Evolutionary conservation across 1,140 invertebrate genomes (phyloP), one percentile per base, ranked within the genome.

Genomic region (Saccostrea echinata): DNA sequence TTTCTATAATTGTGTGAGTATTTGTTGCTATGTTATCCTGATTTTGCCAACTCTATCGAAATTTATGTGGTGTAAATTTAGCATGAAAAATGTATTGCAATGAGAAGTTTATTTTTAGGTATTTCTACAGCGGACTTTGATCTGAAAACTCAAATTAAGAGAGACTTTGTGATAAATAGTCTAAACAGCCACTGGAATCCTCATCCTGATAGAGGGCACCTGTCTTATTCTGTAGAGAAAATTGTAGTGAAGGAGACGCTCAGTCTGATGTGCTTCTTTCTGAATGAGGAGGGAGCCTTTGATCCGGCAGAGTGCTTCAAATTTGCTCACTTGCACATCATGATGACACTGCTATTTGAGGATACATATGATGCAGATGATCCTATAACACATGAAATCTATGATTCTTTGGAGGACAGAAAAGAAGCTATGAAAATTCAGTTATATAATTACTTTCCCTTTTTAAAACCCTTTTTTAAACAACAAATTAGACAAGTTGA

Each of bases 301-400:
- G 90, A 93, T 84, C 92, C 92, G 0, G 53, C 80, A 6, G 85
- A 88, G 21, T 51, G 88, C 3, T 87, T 94, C 53, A 86, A 92
- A 71, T 86, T 91, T 33, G 90, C 90, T 13, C 91, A 91, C 89
- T 88, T 93, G 1, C 91, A 92, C 80, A 90, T 93, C 11, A 90
- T 91, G 82, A 84, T 92, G 82, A 89, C 76, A 68, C 35, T 94
- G n/a, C 89, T 93, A 11, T 93, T 92, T 84, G 90, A 92, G 33
- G 91, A 93, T 87, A 82, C 88, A 27, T 92, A 91, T 71, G 84
- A 91, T 57, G 84, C 89, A 30, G 82, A 88, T 35, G 93, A 93
- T 71, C 86, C 86, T 3, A 86, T 90, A n/a, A 91, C 91, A 35
- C 76, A 90, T 53, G 91, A 92, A 87, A 89, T 93, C 4, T 88